phyloP scores from a whole-genome alignment of 2,797 vertebrate genomes.

The Distichodus sexfasciatus region DNA sequence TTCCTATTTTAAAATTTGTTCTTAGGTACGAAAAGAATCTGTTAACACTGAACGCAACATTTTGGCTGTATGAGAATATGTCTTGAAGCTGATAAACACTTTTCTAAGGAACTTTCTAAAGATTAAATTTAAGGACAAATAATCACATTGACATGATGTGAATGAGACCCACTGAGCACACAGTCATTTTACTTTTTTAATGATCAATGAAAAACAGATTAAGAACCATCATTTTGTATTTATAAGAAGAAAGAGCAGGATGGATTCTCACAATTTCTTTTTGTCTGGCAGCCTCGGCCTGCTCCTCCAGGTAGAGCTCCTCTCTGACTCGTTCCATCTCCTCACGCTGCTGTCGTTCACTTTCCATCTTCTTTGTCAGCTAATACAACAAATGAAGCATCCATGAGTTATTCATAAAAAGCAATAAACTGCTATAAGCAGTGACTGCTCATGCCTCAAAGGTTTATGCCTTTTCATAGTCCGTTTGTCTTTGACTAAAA shows the following conservation, averaged over 20 bases:
- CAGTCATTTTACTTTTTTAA: no score
- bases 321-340: conserved; percentile 80
- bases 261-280: conserved; percentile 77
- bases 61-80: no score
- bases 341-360: conserved; percentile 74
- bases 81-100: no score
- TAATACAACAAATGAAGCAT: conserved; percentile 51
- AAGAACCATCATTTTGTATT: no score
- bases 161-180: no score
- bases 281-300: conserved; percentile 72
- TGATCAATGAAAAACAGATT: no score
- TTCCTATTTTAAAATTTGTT: no score
- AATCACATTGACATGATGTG: no score
- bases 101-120: no score
- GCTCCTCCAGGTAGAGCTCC: conserved; percentile 85
- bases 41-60: no score
- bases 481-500: not conserved
- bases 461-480: not conserved
- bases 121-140: no score
- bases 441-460: not conserved
- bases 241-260: not conserved
- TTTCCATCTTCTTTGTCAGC: conserved; percentile 80
- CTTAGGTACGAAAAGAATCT: no score
- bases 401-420: not conserved
- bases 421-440: not conserved